These are phyloP conservation scores for Cephus pulcher DNA, from an alignment of 2,888 invertebrate genomes.

Conservation along the genomic window DNA sequence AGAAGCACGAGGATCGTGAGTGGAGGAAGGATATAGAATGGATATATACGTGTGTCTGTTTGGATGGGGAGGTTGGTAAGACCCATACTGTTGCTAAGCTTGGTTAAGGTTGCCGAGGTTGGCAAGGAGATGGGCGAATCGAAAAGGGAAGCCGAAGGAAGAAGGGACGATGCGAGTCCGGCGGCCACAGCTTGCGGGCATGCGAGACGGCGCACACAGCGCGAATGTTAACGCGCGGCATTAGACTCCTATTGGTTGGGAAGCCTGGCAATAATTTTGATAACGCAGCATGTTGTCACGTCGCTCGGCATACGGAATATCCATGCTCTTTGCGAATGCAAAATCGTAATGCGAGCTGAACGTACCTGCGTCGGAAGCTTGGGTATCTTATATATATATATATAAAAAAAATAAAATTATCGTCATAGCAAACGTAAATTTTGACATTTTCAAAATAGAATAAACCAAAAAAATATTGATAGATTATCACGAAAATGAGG, in stretches of 20 bases:
- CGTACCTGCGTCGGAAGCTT: neutral
- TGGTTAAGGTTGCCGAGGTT: neutral
- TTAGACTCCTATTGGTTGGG: conserved; percentile 49
- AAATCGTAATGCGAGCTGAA: neutral
- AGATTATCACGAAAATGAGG: no score
- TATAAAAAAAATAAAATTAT: no score
- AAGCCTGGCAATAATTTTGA: conserved; percentile 61
- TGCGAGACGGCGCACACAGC: conserved; percentile 55
- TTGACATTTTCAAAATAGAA: neutral
- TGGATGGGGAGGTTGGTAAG: neutral
- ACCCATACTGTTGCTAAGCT: neutral
- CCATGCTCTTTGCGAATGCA: conserved; percentile 13
- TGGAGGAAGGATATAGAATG: neutral
- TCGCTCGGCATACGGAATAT: conserved; percentile 63
- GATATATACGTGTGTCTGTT: neutral
- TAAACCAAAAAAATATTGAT: neutral
- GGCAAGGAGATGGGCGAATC: neutral
- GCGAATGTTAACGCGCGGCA: conserved; percentile 66
- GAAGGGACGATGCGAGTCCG: neutral
- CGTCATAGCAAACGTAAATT: neutral
- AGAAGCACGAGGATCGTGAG: conserved; percentile 1
- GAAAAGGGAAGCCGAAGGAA: neutral
- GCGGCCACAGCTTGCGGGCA: conserved; percentile 58
- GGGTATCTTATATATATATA: no score
- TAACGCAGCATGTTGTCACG: conserved; percentile 66